Evolutionary conservation across 2,113 vertebrate genomes (phyloP).

Genomic region (Upupa epops): DNA sequence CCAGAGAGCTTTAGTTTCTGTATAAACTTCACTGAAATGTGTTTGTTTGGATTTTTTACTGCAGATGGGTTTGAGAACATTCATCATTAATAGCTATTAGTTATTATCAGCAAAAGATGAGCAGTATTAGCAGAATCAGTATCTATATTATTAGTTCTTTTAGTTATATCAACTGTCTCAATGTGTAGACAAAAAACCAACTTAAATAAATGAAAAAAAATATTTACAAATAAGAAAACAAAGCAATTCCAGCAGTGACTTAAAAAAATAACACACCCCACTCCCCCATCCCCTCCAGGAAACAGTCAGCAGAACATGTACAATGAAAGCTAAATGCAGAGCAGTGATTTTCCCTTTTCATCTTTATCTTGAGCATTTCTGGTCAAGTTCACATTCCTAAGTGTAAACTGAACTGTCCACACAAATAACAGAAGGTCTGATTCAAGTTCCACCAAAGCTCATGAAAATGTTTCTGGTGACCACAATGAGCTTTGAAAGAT

Average conservation of each 20-base stretch:
- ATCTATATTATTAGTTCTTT: slow-evolving; percentile 28
- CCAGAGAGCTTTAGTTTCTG: background rate
- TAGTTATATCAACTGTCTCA: slow-evolving; percentile 28
- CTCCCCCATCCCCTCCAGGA: background rate
- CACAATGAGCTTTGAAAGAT: background rate
- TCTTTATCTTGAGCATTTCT: background rate
- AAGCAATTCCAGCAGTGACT: background rate
- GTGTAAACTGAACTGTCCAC: background rate
- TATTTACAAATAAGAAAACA: slow-evolving; percentile 36
- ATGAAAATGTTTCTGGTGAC: background rate
- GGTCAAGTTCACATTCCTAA: background rate
- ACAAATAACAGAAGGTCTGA: background rate
- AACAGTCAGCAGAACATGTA: background rate
- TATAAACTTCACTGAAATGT: slow-evolving; percentile 8
- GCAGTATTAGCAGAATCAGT: slow-evolving; percentile 30
- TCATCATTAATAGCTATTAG: background rate
- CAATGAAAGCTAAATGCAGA: background rate
- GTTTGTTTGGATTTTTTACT: background rate
- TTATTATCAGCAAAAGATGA: slow-evolving; percentile 42
- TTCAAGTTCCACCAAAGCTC: background rate
- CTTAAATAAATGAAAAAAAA: slow-evolving; percentile 28
- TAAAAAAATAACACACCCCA: background rate
- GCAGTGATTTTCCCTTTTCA: background rate
- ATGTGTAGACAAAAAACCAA: slow-evolving; percentile 25
- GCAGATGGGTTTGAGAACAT: background rate